Conservation (phyloP, 2,888 invertebrate species). For the Cetonia aurata region DNA sequence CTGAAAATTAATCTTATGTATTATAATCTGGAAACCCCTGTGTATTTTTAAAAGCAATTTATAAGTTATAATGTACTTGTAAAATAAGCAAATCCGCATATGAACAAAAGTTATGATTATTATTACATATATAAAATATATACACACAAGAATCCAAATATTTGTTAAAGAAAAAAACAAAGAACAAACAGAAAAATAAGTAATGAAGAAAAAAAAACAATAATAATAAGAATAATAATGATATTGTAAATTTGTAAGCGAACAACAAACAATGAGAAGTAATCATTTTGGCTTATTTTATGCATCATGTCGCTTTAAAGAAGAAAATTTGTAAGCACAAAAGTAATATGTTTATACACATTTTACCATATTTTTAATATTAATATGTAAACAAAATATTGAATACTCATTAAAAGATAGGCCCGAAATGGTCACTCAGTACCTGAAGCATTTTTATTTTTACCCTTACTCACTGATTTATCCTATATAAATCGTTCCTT, state of each 20-base stretch:
- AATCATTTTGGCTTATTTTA: conserved; percentile 53
- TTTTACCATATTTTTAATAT: conserved; percentile 67
- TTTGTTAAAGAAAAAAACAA: conserved; percentile 15
- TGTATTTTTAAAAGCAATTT: too few species aligned
- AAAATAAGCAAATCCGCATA: conserved; percentile 29
- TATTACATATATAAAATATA: not conserved
- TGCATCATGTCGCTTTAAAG: conserved; percentile 59
- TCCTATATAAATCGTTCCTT: too few species aligned
- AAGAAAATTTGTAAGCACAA: conserved; percentile 65
- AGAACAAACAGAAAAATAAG: conserved; percentile 32
- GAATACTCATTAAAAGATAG: conserved; percentile 47
- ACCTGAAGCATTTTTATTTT: conserved; percentile 19
- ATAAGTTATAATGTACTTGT: not conserved
- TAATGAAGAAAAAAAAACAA: not conserved
- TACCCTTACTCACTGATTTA: not conserved
- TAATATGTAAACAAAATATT: conserved; percentile 52
- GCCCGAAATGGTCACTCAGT: conserved; percentile 31
- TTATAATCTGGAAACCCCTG: too few species aligned
- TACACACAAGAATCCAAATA: conserved; percentile 12
- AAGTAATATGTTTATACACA: conserved; percentile 66
- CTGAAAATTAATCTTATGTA: too few species aligned
- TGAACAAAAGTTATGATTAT: conserved; percentile 21
- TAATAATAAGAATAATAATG: conserved; percentile 22
- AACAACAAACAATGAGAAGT: conserved; percentile 27
- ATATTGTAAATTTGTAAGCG: conserved; percentile 31